Percentiles rank a stretch among this genome's conserved stretches.
These are phyloP conservation scores for Nyctereutes procyonoides DNA, from an alignment of 2,113 vertebrate genomes.

Conservation along the genomic window DNA sequence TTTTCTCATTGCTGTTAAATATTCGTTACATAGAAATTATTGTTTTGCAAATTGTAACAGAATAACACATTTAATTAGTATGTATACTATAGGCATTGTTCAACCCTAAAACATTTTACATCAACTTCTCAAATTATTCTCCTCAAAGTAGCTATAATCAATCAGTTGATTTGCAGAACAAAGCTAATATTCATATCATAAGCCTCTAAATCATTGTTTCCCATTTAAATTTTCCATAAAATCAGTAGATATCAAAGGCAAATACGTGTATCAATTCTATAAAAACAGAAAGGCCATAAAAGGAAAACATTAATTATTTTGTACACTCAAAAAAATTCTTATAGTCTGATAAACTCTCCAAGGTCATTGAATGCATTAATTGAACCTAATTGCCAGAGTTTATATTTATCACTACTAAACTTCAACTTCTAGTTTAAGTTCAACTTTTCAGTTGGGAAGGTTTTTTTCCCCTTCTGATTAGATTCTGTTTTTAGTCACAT, in stretches of 20 bases:
- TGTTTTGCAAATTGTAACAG: not conserved
- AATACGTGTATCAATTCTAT: not conserved
- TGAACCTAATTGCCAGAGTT: not conserved
- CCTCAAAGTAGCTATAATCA: not conserved
- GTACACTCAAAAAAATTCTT: not conserved
- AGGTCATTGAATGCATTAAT: not conserved
- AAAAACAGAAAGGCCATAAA: not conserved
- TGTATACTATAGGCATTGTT: not conserved
- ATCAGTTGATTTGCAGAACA: not conserved
- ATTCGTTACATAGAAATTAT: not conserved
- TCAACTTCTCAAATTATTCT: not conserved
- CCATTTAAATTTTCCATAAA: conserved; percentile 6
- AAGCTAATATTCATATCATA: not conserved
- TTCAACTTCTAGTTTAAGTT: not conserved
- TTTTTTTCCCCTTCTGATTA: not conserved
- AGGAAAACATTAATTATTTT: not conserved
- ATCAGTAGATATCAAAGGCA: not conserved
- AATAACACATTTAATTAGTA: not conserved
- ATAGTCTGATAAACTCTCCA: not conserved
- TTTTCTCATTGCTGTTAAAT: not conserved
- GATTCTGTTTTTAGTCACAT: not conserved
- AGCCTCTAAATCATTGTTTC: not conserved
- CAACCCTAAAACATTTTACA: not conserved
- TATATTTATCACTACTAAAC: not conserved
- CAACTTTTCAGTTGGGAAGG: not conserved